A percentile compares a stretch with the other conserved stretches of the same genome.
Evolutionary conservation across 2,113 vertebrate genomes (phyloP).

Genomic region (Anhinga anhinga): DNA sequence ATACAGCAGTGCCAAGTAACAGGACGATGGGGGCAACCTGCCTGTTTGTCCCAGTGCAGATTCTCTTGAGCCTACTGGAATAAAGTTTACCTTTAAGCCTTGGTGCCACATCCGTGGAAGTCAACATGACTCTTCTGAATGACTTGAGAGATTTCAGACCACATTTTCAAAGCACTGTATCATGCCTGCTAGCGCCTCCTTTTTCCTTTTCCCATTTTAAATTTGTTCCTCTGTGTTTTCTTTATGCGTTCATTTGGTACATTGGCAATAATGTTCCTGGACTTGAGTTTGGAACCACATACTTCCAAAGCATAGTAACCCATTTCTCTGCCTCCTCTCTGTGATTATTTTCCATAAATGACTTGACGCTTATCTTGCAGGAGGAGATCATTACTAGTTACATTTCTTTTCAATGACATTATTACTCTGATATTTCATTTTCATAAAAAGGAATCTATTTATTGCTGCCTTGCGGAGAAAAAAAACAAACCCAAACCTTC

Average conservation of each 20-base stretch:
- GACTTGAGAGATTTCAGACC: not conserved
- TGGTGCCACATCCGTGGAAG: not conserved
- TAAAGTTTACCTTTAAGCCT: not conserved
- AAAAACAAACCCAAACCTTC: not conserved
- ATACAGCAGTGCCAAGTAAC: not conserved
- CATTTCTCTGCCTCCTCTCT: not conserved
- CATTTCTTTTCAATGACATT: not conserved
- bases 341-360: constrained; percentile 10
- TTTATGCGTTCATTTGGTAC: not conserved
- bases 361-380: not conserved
- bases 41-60: not conserved
- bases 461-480: not conserved
- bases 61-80: not conserved
- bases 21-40: too few relatives aligned
- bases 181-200: not conserved
- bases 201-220: not conserved
- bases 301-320: not conserved
- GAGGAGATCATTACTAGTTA: not conserved
- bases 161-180: not conserved
- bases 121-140: not conserved
- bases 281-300: not conserved
- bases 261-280: not conserved
- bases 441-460: not conserved
- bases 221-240: not conserved
- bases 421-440: not conserved